A percentile compares a stretch with the other conserved stretches of the same genome.
Conservation (phyloP, 2,797 vertebrate genomes). For the Phoxinus dragarum region DNA sequence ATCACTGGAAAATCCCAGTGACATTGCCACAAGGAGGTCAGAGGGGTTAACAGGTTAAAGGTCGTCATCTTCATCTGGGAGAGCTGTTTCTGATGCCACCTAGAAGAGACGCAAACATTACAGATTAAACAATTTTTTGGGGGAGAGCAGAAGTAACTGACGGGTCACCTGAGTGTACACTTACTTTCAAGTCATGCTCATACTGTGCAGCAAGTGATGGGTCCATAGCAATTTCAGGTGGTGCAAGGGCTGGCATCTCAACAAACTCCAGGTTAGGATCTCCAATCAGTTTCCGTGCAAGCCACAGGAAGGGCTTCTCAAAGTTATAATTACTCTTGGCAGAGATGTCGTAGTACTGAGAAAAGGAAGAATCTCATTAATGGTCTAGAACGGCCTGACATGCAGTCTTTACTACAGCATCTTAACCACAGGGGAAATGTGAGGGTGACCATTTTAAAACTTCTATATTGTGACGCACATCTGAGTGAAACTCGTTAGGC, state of each 20-base stretch:
- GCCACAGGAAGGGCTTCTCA: slow-evolving; percentile 87
- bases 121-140: not conserved
- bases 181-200: slow-evolving; percentile 83
- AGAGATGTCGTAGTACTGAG: slow-evolving; percentile 85
- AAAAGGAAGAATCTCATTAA: not conserved
- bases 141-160: not conserved
- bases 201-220: slow-evolving; percentile 80
- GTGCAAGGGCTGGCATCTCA: slow-evolving; percentile 85
- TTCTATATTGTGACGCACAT: too few species aligned
- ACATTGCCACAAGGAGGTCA: slow-evolving; percentile 48
- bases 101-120: slow-evolving; percentile 50
- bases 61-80: slow-evolving; percentile 87
- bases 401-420: not conserved
- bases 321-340: slow-evolving; percentile 90
- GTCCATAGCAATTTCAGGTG: slow-evolving; percentile 85
- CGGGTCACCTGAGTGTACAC: slow-evolving; percentile 46
- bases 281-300: slow-evolving; percentile 84
- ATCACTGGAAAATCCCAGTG: slow-evolving; percentile 47
- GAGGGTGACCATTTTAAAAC: too few species aligned
- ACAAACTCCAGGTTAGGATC: slow-evolving; percentile 88
- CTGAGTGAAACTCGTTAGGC: too few species aligned
- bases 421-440: not conserved
- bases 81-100: slow-evolving; percentile 83
- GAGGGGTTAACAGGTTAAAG: slow-evolving; percentile 84
- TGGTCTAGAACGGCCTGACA: not conserved